Percentiles rank a stretch among this genome's conserved stretches.
phyloP scores from a whole-genome alignment of 2,888 invertebrate genomes.

The Conchocele bisecta region DNA sequence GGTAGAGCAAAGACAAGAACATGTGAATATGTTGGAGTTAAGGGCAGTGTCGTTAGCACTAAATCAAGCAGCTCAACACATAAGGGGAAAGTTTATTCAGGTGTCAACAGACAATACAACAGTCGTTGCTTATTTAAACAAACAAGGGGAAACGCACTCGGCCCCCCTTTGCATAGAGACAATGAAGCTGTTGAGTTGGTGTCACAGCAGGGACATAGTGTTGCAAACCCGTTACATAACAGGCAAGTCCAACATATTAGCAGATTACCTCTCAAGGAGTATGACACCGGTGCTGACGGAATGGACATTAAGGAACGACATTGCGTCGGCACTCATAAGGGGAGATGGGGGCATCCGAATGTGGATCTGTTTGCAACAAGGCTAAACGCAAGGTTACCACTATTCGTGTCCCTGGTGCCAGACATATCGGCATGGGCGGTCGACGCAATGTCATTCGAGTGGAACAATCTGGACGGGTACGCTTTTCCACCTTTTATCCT shows the following conservation, averaged over 20 bases:
- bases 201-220: background rate
- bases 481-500: too few relatives aligned
- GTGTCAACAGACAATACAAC: constrained; percentile 19
- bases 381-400: too few relatives aligned
- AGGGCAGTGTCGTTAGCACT: constrained; percentile 12
- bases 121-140: constrained; percentile 18
- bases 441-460: too few relatives aligned
- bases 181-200: constrained; percentile 6
- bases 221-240: constrained; percentile 21
- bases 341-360: too few relatives aligned
- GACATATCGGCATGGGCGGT: too few relatives aligned
- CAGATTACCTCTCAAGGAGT: background rate
- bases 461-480: too few relatives aligned
- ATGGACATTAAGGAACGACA: background rate
- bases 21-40: constrained; percentile 24
- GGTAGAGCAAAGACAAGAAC: background rate
- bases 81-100: background rate
- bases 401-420: too few relatives aligned
- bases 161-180: background rate
- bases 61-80: background rate
- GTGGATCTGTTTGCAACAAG: too few relatives aligned
- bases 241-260: too few relatives aligned
- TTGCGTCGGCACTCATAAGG: too few relatives aligned
- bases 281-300: background rate
- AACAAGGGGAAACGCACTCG: constrained; percentile 20